Evolutionary conservation across 2,888 invertebrate genomes (phyloP), one percentile per base, ranked within the genome.

Genomic region (Opisthograptis luteolata): DNA sequence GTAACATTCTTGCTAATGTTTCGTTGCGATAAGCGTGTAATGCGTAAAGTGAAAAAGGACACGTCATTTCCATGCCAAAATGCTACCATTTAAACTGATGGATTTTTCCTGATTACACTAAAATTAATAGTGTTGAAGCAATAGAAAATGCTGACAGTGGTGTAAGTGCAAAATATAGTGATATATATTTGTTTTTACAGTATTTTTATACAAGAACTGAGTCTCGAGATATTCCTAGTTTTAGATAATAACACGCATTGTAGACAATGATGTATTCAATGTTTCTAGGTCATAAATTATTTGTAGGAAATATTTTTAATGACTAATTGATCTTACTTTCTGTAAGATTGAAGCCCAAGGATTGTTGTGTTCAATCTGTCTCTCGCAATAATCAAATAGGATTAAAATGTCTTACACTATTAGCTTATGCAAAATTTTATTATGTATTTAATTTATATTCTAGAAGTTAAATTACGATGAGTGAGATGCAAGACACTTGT

Each of bases 1-100:
- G 41, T 41, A 40, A 49, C 48, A 55, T 56, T 50, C 53, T 60
- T 55, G 51, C 51, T 51, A 56, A 56, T 57, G 54, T 45, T 28
- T 52, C 41, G 32, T 44, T 51, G 43, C 49, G 52, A 55, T 54
- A 50, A 39, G 37, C 53, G 57, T 56, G 49, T 44, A 39, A 49
- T 41, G 36, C 36, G 39, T 40, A 42, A 53, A 50, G 57, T 48
- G 55, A 55, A 57, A 43, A 47, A 28, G 10, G 34, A 42, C 30
- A 41, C 31, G n/a, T n/a, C n/a, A 19, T 19, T 25, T 14, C 10
- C 34, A 22, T 12, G 13, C 25, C 25, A 28, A 27, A 17, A n/a
- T 28, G n/a, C 15, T 20, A 5, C 6, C 2, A 17, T 31, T 10
- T 7, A 4, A 22, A 34, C 34, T 12, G 20, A 10, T 1, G n/a